Conservation (phyloP, 1,140 invertebrate genomes). For the Gryon sp. region DNA sequence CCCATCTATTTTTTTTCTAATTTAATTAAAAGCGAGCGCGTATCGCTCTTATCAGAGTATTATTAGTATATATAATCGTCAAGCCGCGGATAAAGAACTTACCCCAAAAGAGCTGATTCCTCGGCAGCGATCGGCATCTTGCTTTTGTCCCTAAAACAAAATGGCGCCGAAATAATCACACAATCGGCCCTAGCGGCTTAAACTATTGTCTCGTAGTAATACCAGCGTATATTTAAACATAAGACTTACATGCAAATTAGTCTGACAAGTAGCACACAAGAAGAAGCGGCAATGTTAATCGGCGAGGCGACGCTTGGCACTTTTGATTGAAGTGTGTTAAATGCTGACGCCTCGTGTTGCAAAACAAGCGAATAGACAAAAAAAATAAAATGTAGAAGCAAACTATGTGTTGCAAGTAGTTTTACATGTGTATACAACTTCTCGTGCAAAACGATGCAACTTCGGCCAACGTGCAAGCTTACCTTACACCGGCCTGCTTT, state of each 20-base stretch:
- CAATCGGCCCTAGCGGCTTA: conserved; percentile 72
- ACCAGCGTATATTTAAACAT: conserved; percentile 29
- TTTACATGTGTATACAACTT: conserved; percentile 44
- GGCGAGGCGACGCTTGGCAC: conserved; percentile 14
- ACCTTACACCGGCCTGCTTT: conserved; percentile 73
- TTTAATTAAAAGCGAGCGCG: conserved; percentile 10
- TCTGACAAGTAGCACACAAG: conserved; percentile 17
- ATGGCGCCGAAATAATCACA: conserved; percentile 77
- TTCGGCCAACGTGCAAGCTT: conserved; percentile 71
- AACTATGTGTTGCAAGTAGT: conserved; percentile 41
- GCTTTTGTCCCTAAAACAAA: conserved; percentile 82
- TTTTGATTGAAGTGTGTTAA: conserved; percentile 40
- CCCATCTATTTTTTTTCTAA: background rate
- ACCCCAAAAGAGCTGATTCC: conserved; percentile 86
- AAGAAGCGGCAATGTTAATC: conserved; percentile 36
- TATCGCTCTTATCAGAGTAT: conserved; percentile 41
- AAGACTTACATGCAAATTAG: conserved; percentile 20
- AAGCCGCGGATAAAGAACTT: conserved; percentile 74
- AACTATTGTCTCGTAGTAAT: conserved; percentile 45
- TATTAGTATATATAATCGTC: conserved; percentile 14
- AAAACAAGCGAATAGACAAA: conserved; percentile 32
- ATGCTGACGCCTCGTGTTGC: conserved; percentile 39
- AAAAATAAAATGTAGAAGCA: no score
- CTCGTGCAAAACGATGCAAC: conserved; percentile 63
- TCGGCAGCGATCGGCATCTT: conserved; percentile 85